A percentile compares a stretch with the other conserved stretches of the same genome.
These are phyloP conservation scores for Cataglyphis rosenhaueri DNA, from an alignment of 2,888 invertebrate species.

Conservation along the genomic window DNA sequence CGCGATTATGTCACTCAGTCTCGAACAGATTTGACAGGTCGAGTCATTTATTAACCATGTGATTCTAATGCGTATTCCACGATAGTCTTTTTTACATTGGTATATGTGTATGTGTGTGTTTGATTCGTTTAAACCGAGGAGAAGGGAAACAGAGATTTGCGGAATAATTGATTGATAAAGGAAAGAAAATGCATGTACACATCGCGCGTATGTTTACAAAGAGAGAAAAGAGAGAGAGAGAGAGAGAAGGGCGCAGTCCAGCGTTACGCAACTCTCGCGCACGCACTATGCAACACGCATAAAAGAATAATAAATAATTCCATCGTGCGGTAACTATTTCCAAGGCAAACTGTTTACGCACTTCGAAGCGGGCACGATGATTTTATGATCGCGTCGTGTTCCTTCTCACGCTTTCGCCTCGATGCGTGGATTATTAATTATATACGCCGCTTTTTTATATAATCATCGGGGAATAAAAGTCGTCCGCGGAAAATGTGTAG, in stretches of 20 bases:
- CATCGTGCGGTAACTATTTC: slow-evolving; percentile 31
- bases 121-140: slow-evolving; percentile 14
- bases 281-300: slow-evolving; percentile 36
- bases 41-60: slow-evolving; percentile 82
- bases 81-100: background rate
- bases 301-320: slow-evolving; percentile 64
- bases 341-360: slow-evolving; percentile 59
- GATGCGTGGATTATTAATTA: slow-evolving; percentile 32
- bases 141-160: background rate
- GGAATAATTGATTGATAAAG: slow-evolving; percentile 1
- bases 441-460: background rate
- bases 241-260: slow-evolving; percentile 6
- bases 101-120: slow-evolving; percentile 1
- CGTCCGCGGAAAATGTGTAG: slow-evolving; percentile 2
- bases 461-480: slow-evolving; percentile 32
- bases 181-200: slow-evolving; percentile 1
- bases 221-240: no score
- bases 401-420: slow-evolving; percentile 33
- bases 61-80: slow-evolving; percentile 66
- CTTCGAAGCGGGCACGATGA: slow-evolving; percentile 14
- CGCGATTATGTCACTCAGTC: slow-evolving; percentile 79
- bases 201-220: background rate
- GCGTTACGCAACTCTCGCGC: slow-evolving; percentile 58
- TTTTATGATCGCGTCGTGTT: slow-evolving; percentile 31
- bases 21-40: slow-evolving; percentile 79